These are phyloP conservation scores for Loripinus fragilis DNA, from an alignment of 2,888 invertebrate genomes.

Conservation along the genomic window DNA sequence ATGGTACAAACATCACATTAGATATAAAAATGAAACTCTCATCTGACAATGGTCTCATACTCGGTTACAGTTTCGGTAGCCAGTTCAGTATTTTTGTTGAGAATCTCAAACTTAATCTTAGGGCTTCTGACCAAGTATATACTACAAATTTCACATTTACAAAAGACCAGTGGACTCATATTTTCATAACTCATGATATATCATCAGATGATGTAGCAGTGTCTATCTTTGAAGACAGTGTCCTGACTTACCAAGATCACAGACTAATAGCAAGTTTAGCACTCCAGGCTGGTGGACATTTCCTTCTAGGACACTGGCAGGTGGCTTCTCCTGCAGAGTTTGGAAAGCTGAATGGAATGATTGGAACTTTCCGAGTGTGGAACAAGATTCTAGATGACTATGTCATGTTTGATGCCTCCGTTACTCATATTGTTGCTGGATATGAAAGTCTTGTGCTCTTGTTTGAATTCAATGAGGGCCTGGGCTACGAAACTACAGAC, in stretches of 20 bases:
- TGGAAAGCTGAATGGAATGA: slow-evolving; percentile 35
- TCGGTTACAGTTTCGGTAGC: slow-evolving; percentile 45
- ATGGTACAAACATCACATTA: slow-evolving; percentile 18
- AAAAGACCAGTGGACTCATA: slow-evolving; percentile 52
- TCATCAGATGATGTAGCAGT: slow-evolving; percentile 8
- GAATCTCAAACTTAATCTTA: not conserved
- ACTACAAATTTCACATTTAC: slow-evolving; percentile 37
- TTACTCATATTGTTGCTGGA: slow-evolving; percentile 7
- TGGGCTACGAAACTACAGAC: slow-evolving; percentile 41
- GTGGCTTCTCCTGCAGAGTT: slow-evolving; percentile 41
- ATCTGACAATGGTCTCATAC: slow-evolving; percentile 38
- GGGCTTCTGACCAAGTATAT: slow-evolving; percentile 8
- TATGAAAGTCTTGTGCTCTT: slow-evolving; percentile 19
- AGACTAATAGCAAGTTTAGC: slow-evolving; percentile 1
- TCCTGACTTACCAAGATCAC: not conserved
- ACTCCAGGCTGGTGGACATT: slow-evolving; percentile 46
- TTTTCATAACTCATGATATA: slow-evolving; percentile 52
- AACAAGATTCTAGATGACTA: slow-evolving; percentile 43
- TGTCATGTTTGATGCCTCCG: slow-evolving; percentile 16
- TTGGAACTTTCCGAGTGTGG: slow-evolving; percentile 65
- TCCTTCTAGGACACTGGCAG: slow-evolving; percentile 59
- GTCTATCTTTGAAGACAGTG: slow-evolving; percentile 21
- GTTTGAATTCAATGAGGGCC: slow-evolving; percentile 37
- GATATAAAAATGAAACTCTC: slow-evolving; percentile 41
- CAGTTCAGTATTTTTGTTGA: slow-evolving; percentile 34